A percentile compares a stretch with the other conserved stretches of the same genome.
Evolutionary conservation across 2,888 invertebrate genomes (phyloP).

Genomic region (Arge pagana): DNA sequence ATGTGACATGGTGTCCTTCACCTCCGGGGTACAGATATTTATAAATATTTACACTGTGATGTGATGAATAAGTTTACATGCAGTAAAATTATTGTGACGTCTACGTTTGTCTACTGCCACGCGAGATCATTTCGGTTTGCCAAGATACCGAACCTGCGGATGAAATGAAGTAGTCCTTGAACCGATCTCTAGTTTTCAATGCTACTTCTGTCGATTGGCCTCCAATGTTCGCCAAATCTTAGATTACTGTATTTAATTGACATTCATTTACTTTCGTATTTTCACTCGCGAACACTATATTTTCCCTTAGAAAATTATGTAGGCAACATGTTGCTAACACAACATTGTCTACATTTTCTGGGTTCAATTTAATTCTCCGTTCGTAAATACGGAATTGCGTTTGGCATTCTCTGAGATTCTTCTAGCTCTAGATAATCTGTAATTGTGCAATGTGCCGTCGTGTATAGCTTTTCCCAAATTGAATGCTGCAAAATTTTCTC

Average conservation of each 20-base stretch:
- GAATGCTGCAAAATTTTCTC: conserved; percentile 28
- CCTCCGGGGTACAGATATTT: too few relatives aligned
- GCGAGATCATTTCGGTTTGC: background rate
- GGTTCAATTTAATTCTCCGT: background rate
- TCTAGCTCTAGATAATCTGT: background rate
- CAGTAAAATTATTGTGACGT: too few relatives aligned
- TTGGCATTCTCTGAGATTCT: conserved; percentile 4
- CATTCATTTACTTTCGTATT: too few relatives aligned
- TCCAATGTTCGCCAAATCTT: background rate
- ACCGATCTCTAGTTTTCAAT: background rate
- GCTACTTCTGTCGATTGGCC: background rate
- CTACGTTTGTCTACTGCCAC: too few relatives aligned
- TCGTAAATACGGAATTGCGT: background rate
- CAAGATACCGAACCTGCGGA: background rate
- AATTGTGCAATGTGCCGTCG: too few relatives aligned
- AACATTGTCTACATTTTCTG: background rate
- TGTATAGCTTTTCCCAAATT: conserved; percentile 24
- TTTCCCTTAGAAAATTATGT: background rate
- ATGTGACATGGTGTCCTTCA: too few relatives aligned
- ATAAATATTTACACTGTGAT: too few relatives aligned
- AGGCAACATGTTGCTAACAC: conserved; percentile 1
- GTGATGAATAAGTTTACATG: too few relatives aligned
- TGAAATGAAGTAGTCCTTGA: background rate
- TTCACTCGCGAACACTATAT: too few relatives aligned
- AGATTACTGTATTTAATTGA: too few relatives aligned